Percentiles rank a stretch among this genome's conserved stretches.
These are phyloP conservation scores for Orthosia cruda DNA, from an alignment of 2,888 invertebrate genomes.

Conservation along the genomic window DNA sequence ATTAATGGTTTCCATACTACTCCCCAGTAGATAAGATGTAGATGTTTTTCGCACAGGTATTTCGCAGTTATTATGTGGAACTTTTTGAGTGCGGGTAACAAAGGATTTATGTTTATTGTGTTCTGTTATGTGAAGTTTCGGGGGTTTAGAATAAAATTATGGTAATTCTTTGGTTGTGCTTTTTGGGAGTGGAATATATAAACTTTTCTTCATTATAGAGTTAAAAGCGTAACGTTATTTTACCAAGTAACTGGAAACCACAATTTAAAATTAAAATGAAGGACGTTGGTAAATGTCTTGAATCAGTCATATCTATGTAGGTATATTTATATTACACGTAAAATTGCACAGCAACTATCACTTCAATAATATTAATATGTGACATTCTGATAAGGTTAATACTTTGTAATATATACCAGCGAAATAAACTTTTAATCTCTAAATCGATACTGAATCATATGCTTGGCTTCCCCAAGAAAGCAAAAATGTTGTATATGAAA, in stretches of 20 bases:
- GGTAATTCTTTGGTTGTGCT: slow-evolving; percentile 39
- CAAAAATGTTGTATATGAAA: not conserved
- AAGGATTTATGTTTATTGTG: slow-evolving; percentile 54
- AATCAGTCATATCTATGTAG: not conserved
- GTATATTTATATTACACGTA: not conserved
- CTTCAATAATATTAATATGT: not conserved
- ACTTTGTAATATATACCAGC: not conserved
- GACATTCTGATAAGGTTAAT: slow-evolving; percentile 22
- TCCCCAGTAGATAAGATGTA: slow-evolving; percentile 48
- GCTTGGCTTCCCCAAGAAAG: not conserved
- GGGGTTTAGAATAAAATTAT: slow-evolving; percentile 56
- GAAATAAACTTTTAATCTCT: slow-evolving; percentile 28
- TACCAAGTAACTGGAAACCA: not conserved
- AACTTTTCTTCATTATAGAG: slow-evolving; percentile 30
- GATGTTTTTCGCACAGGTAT: slow-evolving; percentile 62
- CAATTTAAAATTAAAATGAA: slow-evolving; percentile 9
- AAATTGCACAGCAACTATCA: slow-evolving; percentile 16
- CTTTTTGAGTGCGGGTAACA: slow-evolving; percentile 60
- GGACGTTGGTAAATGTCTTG: not conserved
- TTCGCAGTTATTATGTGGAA: slow-evolving; percentile 60
- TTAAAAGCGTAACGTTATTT: not conserved
- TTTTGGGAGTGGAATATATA: slow-evolving; percentile 16
- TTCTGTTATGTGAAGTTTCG: slow-evolving; percentile 46
- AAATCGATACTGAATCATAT: slow-evolving; percentile 13
- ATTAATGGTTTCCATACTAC: slow-evolving; percentile 69